These are phyloP conservation scores for Amaurobius ferox DNA, from an alignment of 2,888 invertebrate genomes.

Conservation along the genomic window DNA sequence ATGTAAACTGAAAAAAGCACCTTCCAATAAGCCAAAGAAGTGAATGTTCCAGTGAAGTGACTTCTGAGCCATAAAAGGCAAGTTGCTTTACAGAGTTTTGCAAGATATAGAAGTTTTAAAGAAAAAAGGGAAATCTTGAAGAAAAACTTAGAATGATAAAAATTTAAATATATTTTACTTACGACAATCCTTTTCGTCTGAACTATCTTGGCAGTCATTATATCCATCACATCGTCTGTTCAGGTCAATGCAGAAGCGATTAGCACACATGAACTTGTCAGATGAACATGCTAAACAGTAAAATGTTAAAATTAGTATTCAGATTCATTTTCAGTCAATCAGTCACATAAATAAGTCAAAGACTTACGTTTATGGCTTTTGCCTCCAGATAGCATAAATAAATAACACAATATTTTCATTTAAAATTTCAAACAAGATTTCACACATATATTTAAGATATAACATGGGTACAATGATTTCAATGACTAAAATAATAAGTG, in stretches of 20 bases:
- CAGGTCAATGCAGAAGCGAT: conserved; percentile 73
- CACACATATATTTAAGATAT: too few species aligned
- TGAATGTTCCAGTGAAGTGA: too few species aligned
- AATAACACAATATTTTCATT: neutral
- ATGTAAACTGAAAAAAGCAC: too few species aligned
- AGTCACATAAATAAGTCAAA: neutral
- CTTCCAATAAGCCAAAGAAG: too few species aligned
- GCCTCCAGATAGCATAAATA: conserved; percentile 39
- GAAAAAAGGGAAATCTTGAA: too few species aligned
- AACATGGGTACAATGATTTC: too few species aligned
- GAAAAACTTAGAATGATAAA: too few species aligned
- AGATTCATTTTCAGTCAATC: too few species aligned
- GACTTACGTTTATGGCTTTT: conserved; percentile 59
- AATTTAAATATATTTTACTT: conserved; percentile 45
- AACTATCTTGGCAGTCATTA: conserved; percentile 81
- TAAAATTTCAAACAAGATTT: neutral
- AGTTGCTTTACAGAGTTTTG: too few species aligned
- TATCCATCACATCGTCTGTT: conserved; percentile 75
- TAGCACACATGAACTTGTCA: conserved; percentile 73
- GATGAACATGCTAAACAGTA: conserved; percentile 78
- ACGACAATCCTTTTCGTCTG: conserved; percentile 79
- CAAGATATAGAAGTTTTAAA: too few species aligned
- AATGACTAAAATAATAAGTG: too few species aligned
- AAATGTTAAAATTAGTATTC: neutral
- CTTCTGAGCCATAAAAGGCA: too few species aligned